phyloP scores from a whole-genome alignment of 2,797 vertebrate genomes.

The Linurgus olivaceus region DNA sequence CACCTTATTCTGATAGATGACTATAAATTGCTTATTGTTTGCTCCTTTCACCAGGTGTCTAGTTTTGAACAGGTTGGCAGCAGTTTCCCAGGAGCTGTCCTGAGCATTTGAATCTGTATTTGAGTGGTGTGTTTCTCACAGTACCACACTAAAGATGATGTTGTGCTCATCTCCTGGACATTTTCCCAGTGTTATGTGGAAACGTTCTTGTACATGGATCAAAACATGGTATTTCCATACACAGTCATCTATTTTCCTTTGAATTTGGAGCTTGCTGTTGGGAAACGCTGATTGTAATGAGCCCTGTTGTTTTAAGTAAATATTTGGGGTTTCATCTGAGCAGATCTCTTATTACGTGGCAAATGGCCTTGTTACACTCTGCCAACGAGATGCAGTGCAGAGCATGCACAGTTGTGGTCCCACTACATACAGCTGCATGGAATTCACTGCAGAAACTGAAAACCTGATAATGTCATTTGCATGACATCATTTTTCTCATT shows the following conservation, averaged over 20 bases:
- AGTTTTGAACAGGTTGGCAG: neutral
- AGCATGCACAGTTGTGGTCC: neutral
- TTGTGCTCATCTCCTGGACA: neutral
- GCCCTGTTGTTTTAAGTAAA: conserved; percentile 2
- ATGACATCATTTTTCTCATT: neutral
- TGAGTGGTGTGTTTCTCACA: neutral
- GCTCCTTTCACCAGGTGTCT: neutral
- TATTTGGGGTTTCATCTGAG: neutral
- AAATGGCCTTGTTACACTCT: neutral
- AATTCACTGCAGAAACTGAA: neutral
- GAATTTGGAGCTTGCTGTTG: neutral
- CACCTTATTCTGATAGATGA: neutral
- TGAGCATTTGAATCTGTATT: neutral
- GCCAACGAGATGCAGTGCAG: neutral
- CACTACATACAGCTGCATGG: neutral
- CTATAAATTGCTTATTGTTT: neutral
- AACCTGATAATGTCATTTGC: neutral
- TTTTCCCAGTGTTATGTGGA: neutral
- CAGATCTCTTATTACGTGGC: neutral
- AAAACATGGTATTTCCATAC: neutral
- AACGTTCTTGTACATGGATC: neutral
- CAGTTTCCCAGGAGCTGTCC: neutral
- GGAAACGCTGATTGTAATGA: neutral
- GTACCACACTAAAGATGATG: neutral
- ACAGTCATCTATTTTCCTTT: neutral